Conservation (phyloP, 2,888 invertebrate species). For the Amblyjoppa fuscipennis region DNA sequence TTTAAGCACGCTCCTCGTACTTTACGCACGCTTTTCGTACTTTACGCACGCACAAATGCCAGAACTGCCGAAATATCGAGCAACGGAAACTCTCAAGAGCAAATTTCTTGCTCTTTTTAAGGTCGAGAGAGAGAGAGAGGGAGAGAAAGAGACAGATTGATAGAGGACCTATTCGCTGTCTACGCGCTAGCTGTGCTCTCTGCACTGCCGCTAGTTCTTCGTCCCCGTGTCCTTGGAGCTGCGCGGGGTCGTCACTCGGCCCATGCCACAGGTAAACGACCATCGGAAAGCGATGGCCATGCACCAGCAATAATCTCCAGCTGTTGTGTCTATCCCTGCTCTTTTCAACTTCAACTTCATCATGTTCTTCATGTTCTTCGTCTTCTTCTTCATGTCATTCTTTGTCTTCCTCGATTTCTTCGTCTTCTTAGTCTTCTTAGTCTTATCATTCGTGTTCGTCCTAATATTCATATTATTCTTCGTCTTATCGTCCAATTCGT, state of each 20-base stretch:
- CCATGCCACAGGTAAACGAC: conserved; percentile 84
- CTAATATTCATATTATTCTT: neutral
- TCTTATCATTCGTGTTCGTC: neutral
- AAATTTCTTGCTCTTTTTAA: too few species aligned
- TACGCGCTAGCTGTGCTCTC: too few species aligned
- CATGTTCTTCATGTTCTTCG: neutral
- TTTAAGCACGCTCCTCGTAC: too few species aligned
- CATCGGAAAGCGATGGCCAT: conserved; percentile 74
- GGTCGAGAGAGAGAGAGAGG: too few species aligned
- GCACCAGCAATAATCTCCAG: conserved; percentile 31
- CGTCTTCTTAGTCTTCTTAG: conserved; percentile 46
- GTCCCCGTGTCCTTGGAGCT: conserved; percentile 83
- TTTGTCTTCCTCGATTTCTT: conserved; percentile 9
- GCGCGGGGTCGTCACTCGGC: conserved; percentile 85
- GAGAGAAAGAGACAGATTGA: too few species aligned
- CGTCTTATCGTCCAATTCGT: neutral
- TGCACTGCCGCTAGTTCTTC: too few species aligned
- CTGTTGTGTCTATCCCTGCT: conserved; percentile 7
- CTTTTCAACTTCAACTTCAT: conserved; percentile 24
- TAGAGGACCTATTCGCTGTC: too few species aligned
- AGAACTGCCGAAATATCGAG: too few species aligned
- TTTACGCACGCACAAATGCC: too few species aligned
- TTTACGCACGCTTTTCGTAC: too few species aligned
- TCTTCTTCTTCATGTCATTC: neutral
- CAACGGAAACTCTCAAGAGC: too few species aligned